Conservation (phyloP, 2,888 invertebrate species). For the Apotomis capreana region DNA sequence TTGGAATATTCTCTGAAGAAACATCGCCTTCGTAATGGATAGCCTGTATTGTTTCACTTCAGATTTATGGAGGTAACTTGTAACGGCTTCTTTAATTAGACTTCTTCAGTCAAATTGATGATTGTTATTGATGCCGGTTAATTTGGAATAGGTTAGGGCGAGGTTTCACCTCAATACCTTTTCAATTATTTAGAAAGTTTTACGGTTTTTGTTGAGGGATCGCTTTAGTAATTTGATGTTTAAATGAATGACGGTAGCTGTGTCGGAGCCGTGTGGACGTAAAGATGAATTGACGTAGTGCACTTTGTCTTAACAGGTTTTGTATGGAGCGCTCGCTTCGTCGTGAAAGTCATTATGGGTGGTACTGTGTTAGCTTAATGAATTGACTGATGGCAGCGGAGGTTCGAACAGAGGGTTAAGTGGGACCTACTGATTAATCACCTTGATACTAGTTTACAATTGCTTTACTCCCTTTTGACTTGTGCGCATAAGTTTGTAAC, state of each 20-base stretch:
- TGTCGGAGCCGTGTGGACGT: slow-evolving; percentile 41
- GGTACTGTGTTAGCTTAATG: slow-evolving; percentile 82
- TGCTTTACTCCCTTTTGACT: slow-evolving; percentile 74
- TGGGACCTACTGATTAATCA: slow-evolving; percentile 81
- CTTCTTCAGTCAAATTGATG: slow-evolving; percentile 81
- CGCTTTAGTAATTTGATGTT: slow-evolving; percentile 22
- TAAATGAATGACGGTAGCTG: slow-evolving; percentile 25
- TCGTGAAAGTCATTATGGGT: slow-evolving; percentile 78
- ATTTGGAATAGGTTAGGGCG: slow-evolving; percentile 66
- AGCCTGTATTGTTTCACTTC: slow-evolving; percentile 78
- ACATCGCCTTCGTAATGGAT: slow-evolving; percentile 77
- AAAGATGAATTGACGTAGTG: slow-evolving; percentile 44
- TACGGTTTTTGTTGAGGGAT: slow-evolving; percentile 45
- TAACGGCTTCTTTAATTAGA: slow-evolving; percentile 83
- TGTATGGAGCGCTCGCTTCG: slow-evolving; percentile 66
- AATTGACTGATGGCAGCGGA: slow-evolving; percentile 81
- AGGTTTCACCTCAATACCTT: slow-evolving; percentile 60
- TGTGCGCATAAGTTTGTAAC: slow-evolving; percentile 58
- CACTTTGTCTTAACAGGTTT: slow-evolving; percentile 43
- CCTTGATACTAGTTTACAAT: slow-evolving; percentile 80
- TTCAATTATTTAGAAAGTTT: slow-evolving; percentile 58
- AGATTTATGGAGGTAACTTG: slow-evolving; percentile 83
- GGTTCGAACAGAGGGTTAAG: slow-evolving; percentile 80
- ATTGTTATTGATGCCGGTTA: slow-evolving; percentile 78
- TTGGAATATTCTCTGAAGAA: slow-evolving; percentile 76